phyloP scores from a whole-genome alignment of 2,797 vertebrate genomes.

The Galago senegalensis region DNA sequence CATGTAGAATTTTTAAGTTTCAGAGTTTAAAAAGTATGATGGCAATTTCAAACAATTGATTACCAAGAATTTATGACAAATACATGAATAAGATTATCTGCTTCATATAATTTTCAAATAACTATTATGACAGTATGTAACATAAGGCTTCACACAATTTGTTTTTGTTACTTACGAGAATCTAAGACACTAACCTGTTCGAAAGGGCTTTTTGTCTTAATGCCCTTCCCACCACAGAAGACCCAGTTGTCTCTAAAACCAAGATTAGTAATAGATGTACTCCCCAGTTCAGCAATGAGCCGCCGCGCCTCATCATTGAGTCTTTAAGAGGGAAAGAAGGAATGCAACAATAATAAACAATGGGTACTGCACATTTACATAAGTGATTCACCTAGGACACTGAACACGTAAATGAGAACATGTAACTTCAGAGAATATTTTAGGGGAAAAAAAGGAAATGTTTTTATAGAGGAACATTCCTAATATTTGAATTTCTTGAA shows the following conservation, averaged over 20 bases:
- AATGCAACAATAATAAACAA: neutral
- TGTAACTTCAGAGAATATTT: neutral
- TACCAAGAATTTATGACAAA: constrained; percentile 24
- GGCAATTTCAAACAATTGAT: constrained; percentile 8
- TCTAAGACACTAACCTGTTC: constrained; percentile 94
- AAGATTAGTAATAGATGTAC: constrained; percentile 91
- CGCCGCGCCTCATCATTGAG: constrained; percentile 95
- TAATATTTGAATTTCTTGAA: constrained; percentile 24
- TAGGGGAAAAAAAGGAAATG: neutral
- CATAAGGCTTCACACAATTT: neutral
- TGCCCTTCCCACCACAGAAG: constrained; percentile 98
- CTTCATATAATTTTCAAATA: constrained; percentile 45
- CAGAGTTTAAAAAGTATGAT: neutral
- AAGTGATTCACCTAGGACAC: neutral
- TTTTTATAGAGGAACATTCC: neutral
- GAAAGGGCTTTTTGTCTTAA: constrained; percentile 99
- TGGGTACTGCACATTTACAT: rapidly evolving
- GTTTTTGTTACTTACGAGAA: constrained; percentile 20
- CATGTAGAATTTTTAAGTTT: neutral
- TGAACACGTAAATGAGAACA: neutral
- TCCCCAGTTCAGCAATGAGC: constrained; percentile 95
- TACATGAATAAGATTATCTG: neutral
- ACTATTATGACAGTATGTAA: neutral
- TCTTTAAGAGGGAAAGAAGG: constrained; percentile 85
- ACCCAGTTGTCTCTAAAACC: constrained; percentile 99